Evolutionary conservation across 1,140 invertebrate species (phyloP), one percentile per base, ranked within the genome.

Genomic region (Euwallacea fornicatus): DNA sequence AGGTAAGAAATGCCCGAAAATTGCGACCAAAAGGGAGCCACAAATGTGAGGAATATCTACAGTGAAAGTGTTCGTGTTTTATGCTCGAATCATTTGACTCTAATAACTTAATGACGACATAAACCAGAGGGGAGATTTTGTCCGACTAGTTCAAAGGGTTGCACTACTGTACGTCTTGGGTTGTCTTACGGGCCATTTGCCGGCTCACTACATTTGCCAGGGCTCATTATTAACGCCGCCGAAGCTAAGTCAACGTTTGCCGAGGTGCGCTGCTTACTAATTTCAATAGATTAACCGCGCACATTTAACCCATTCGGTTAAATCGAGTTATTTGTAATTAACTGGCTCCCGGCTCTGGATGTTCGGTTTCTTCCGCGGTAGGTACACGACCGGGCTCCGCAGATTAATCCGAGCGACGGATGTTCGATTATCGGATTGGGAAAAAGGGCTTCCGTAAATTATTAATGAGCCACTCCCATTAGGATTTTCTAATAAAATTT

Each of bases 321-420:
- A 81, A 81, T 81, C 80, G 80, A 81, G 80, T 81, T 81, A 81
- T 81, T 81, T 80, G 80, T 81, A 81, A 81, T 81, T 81, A 81
- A 81, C 80, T 78, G 75, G 78, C 61, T 71, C 56, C 62, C 69
- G 41, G 21, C 58, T 15, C 58, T 21, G 16, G 55, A 60, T 42
- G 41, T 68, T 70, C 47, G 67, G 66, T 58, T 60, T 15, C 62
- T 66, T 59, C 60, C 43, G 62, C 53, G 61, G 66, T 55, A 50
- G 42, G 21, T 10, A 16, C n/a, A 33, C 55, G 21, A 33, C 21
- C 46, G 13, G 46, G 21, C 21, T 60, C 68, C 74, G 64, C 72
- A 75, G 77, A 78, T 78, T 78, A 78, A 77, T 77, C 33, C 66
- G 56, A n/a, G 42, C 66, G 72, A 66, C 69, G 66, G 74, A 73